Conservation (phyloP, 1,140 invertebrate species). For the Pachyrhynchus sulphureomaculatus region DNA sequence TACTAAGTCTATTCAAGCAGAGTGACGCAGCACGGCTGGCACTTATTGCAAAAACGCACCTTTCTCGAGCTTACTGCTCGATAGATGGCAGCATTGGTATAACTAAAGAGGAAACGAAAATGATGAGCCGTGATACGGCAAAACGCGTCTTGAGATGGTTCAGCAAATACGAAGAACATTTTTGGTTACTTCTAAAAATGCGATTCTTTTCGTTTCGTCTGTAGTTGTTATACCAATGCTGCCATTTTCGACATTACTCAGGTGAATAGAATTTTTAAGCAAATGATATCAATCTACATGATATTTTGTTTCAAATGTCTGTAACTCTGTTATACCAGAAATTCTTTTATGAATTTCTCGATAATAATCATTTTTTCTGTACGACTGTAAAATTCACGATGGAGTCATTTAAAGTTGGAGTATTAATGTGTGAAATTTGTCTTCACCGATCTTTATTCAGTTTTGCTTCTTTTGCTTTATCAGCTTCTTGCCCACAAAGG, state of each 20-base stretch:
- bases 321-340: conserved; percentile 11
- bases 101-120: no score
- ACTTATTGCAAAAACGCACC: no score
- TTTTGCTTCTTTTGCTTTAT: conserved; percentile 15
- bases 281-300: neutral
- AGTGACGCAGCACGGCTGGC: no score
- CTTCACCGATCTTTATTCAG: conserved; percentile 10
- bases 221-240: no score
- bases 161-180: no score
- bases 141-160: no score
- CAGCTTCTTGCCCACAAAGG: conserved; percentile 14
- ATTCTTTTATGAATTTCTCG: conserved; percentile 7
- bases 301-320: conserved; percentile 4
- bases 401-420: conserved; percentile 6
- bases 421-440: conserved; percentile 12
- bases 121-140: no score
- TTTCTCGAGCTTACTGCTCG: no score
- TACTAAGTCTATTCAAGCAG: no score
- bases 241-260: neutral
- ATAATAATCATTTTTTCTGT: conserved; percentile 21
- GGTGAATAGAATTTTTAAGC: neutral
- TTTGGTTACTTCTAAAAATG: no score
- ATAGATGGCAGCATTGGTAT: no score
- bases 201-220: no score
- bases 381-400: conserved; percentile 11